Evolutionary conservation across 2,113 vertebrate species (phyloP), one percentile per base, ranked within the genome.

Genomic region (Lepisosteus oculatus): DNA sequence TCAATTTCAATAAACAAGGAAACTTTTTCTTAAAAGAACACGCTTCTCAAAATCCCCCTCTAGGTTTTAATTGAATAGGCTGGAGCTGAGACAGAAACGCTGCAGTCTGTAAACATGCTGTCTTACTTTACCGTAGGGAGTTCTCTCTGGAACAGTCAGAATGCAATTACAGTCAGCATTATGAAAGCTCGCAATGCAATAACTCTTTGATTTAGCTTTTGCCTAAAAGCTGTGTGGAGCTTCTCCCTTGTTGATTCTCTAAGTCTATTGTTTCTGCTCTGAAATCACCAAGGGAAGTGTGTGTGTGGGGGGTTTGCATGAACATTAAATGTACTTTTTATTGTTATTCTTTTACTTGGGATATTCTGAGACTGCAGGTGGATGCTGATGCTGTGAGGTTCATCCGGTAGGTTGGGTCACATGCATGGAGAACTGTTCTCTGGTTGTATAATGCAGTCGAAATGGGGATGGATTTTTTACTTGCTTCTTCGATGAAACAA

Each of bases 81-180:
- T 61, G 65, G 17, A 82, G 72, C 47, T 51, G 64, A 70, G 79
- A 76, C 76, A 76, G 74, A 81, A 74, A 15, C 72, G 73, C 80
- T 77, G 81, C 79, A 81, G 82, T 73, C 69, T 75, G 55, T 78
- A 79, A 72, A 65, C 47, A 65, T 75, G 14, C 76, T 9, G 78
- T 82, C 13, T 76, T 68, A 75, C 80, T 81, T 61, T 71, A 83
- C 84, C 83, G 80, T 77, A 85, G 86, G 85, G 83, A 87, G 8
- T 77, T 79, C 77, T 74, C 78, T 81, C 77, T 51, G 47, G 47
- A 51, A 51, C 47, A 51, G 47, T 51, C 47, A 84, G 79, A 82
- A 85, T 84, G 80, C 85, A 86, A 89, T 89, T 86, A 86, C 81
- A 61, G 51, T 68, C 76, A 81, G 78, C 71, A 72, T 69, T 29